A percentile compares a stretch with the other conserved stretches of the same genome.
These are phyloP conservation scores for Odontocerum albicorne DNA, from an alignment of 2,888 invertebrate species.

Conservation along the genomic window DNA sequence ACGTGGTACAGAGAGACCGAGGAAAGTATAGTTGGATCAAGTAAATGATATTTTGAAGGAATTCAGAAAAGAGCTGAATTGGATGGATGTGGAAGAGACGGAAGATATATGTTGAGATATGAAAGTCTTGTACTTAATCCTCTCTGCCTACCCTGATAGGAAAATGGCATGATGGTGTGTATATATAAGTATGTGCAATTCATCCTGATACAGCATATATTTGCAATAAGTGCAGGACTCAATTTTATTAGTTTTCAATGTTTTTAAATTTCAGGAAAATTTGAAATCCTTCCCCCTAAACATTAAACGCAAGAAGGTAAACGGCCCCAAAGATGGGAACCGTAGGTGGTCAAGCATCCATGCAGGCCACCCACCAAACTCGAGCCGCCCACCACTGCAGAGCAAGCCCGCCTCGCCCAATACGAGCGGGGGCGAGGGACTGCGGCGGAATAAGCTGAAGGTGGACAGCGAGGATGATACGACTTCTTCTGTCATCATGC, in stretches of 20 bases:
- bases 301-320: slow-evolving; percentile 24
- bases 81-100: too few species aligned
- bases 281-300: slow-evolving; percentile 19
- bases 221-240: too few species aligned
- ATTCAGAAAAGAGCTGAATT: too few species aligned
- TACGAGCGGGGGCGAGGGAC: slow-evolving; percentile 33
- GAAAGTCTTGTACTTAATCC: too few species aligned
- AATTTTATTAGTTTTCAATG: not conserved
- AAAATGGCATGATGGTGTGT: too few species aligned
- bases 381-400: slow-evolving; percentile 24
- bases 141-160: too few species aligned
- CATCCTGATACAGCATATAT: too few species aligned
- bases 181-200: too few species aligned
- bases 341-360: slow-evolving; percentile 7
- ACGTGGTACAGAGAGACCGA: too few species aligned
- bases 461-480: slow-evolving; percentile 33
- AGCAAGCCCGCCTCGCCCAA: slow-evolving; percentile 40
- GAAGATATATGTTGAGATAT: too few species aligned
- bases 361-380: not conserved
- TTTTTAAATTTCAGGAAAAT: slow-evolving; percentile 24
- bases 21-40: too few species aligned
- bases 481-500: slow-evolving; percentile 29
- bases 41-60: too few species aligned
- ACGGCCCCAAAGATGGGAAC: not conserved
- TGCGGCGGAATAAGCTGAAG: slow-evolving; percentile 4